These are phyloP conservation scores for Hyposoter dolosus DNA, from an alignment of 2,888 invertebrate genomes.

Conservation along the genomic window DNA sequence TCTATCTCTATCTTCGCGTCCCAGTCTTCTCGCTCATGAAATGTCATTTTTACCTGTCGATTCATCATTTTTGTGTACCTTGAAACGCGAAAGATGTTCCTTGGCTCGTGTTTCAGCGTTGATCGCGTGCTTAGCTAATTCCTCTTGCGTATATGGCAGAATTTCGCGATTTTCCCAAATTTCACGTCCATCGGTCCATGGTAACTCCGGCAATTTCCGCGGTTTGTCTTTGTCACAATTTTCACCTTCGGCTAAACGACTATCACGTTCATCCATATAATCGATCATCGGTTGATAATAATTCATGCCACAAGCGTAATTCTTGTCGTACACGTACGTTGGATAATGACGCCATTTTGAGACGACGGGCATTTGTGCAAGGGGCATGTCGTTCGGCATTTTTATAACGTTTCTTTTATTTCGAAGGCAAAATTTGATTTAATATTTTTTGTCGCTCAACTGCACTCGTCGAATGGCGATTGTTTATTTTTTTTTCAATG, in stretches of 20 bases:
- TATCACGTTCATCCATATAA: slow-evolving; percentile 90
- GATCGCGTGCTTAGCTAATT: slow-evolving; percentile 88
- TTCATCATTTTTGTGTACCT: slow-evolving; percentile 78
- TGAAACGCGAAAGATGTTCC: slow-evolving; percentile 88
- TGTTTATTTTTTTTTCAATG: neutral
- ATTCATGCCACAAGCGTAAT: slow-evolving; percentile 94
- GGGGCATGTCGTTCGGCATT: slow-evolving; percentile 79
- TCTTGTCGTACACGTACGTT: slow-evolving; percentile 91
- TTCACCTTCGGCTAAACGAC: slow-evolving; percentile 86
- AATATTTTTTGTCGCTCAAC: neutral
- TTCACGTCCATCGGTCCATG: slow-evolving; percentile 85
- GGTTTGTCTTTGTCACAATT: slow-evolving; percentile 79
- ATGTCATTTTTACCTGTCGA: slow-evolving; percentile 34
- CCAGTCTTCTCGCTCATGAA: slow-evolving; percentile 24
- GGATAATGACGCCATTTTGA: slow-evolving; percentile 84
- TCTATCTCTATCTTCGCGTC: slow-evolving; percentile 39
- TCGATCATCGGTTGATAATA: slow-evolving; percentile 96
- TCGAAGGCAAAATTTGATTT: neutral
- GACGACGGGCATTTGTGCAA: slow-evolving; percentile 80
- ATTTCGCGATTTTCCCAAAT: slow-evolving; percentile 88
- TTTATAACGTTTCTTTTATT: slow-evolving; percentile 33
- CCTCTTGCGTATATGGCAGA: slow-evolving; percentile 89
- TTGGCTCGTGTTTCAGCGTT: slow-evolving; percentile 90
- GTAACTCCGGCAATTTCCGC: slow-evolving; percentile 88
- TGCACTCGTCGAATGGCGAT: neutral